Evolutionary conservation across 2,113 vertebrate genomes (phyloP), one percentile per base, ranked within the genome.

Genomic region (Eulemur rufifrons): DNA sequence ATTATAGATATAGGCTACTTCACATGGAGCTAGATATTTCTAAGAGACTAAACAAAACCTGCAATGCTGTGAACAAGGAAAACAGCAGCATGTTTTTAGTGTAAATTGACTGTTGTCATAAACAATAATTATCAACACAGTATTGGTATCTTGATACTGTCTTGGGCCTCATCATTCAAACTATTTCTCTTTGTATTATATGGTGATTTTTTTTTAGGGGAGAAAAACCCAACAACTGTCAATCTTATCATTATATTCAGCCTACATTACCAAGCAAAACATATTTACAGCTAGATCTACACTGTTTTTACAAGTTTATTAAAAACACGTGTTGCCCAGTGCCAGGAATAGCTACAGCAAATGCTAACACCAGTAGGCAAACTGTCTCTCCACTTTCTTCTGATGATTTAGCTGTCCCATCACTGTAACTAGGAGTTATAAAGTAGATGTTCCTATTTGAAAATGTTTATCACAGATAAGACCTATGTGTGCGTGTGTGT

Each of bases 271-370:
- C 94, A 97, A 98, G 97, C 71, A 97, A 98, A 98, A 98, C 96
- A 97, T 98, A 98, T 98, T 98, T 98, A 98, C 97, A 97, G 87
- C 95, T 97, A 97, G 71, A 97, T 96, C 86, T 97, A 92, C 97
- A 97, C 95, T 97, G 97, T 97, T 98, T 98, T 98, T 98, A 97
- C 98, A 98, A 97, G 97, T 97, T 98, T 98, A 98, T 98, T 98
- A 97, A 98, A 98, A 98, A 97, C 97, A 97, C 97, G 97, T 98
- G 97, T 98, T 98, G 96, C 95, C 97, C 97, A 95, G 27, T 97
- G 95, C 97, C 95, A 98, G 91, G 94, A 98, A 98, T 97, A 98
- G 97, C 97, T 96, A 95, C 87, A 97, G 92, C 96, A 98, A 98
- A 98, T 98, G 98, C 95, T 97, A 95, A 95, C 95, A 98, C 93